Conservation (phyloP, 1,140 invertebrate genomes). For the Aphidius ervi region DNA sequence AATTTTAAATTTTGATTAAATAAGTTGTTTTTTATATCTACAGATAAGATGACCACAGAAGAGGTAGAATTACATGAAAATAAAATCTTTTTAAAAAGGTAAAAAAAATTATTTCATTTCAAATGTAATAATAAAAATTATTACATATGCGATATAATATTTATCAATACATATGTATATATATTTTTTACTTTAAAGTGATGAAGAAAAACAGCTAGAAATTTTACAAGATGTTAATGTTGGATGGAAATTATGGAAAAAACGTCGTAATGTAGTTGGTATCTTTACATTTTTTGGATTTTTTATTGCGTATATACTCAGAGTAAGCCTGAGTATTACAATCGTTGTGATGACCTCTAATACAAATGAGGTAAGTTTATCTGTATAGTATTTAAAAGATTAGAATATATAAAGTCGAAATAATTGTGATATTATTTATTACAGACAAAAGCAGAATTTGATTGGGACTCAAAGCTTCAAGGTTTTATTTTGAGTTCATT, state of each 20-base stretch:
- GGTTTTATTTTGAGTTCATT: constrained; percentile 82
- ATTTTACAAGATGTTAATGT: constrained; percentile 50
- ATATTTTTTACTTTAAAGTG: too few relatives aligned
- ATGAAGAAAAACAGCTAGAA: constrained; percentile 21
- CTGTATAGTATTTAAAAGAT: background rate
- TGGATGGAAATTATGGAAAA: constrained; percentile 66
- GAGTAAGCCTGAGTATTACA: constrained; percentile 86
- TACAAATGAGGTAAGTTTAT: constrained; percentile 53
- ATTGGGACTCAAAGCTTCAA: constrained; percentile 74
- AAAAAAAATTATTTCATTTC: too few relatives aligned
- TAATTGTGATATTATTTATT: constrained; percentile 10
- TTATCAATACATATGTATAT: too few relatives aligned
- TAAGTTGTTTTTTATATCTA: too few relatives aligned
- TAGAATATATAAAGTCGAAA: background rate
- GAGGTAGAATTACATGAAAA: too few relatives aligned
- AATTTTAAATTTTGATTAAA: too few relatives aligned
- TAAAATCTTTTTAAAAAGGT: too few relatives aligned
- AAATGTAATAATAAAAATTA: too few relatives aligned
- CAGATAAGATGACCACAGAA: too few relatives aligned
- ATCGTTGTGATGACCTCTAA: constrained; percentile 83
- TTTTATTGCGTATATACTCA: constrained; percentile 81
- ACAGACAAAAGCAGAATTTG: constrained; percentile 64
- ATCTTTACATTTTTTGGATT: constrained; percentile 82
- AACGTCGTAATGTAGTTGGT: constrained; percentile 68
- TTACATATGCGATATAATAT: too few relatives aligned